Conservation (phyloP, 2,113 vertebrate species). For the Oreochromis aureus region DNA sequence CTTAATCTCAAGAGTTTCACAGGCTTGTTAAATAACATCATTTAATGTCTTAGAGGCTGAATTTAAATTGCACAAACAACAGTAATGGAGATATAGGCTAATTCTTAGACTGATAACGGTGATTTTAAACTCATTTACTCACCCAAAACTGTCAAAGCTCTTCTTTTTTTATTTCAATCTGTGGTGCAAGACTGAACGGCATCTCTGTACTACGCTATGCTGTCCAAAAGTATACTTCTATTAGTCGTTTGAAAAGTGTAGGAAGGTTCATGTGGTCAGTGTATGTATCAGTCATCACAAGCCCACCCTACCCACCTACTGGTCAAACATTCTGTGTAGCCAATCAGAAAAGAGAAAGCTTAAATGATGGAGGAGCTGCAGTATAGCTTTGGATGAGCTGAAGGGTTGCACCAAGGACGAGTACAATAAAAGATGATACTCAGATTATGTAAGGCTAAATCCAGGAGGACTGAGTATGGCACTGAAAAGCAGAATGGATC, state of each 20-base stretch:
- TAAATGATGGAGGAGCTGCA: rapidly evolving
- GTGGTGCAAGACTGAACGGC: neutral
- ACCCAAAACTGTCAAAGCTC: rapidly evolving
- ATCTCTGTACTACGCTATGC: rapidly evolving
- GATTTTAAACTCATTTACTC: neutral
- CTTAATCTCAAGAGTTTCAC: neutral
- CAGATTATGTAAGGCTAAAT: neutral
- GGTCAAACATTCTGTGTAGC: neutral
- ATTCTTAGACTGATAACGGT: neutral
- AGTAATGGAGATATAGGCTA: rapidly evolving
- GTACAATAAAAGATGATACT: neutral
- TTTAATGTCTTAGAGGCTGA: neutral
- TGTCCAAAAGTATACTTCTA: neutral
- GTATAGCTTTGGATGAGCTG: neutral
- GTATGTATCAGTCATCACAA: neutral
- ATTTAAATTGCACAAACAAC: neutral
- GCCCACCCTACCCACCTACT: neutral
- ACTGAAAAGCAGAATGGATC: too few species aligned
- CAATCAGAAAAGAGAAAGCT: neutral
- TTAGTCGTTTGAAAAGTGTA: rapidly evolving
- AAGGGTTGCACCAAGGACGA: too few species aligned
- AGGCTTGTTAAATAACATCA: neutral
- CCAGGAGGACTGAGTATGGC: neutral
- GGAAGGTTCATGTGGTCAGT: neutral
- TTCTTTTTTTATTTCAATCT: neutral